Evolutionary conservation across 2,888 invertebrate genomes (phyloP).

Genomic region (Aethes cnicana): DNA sequence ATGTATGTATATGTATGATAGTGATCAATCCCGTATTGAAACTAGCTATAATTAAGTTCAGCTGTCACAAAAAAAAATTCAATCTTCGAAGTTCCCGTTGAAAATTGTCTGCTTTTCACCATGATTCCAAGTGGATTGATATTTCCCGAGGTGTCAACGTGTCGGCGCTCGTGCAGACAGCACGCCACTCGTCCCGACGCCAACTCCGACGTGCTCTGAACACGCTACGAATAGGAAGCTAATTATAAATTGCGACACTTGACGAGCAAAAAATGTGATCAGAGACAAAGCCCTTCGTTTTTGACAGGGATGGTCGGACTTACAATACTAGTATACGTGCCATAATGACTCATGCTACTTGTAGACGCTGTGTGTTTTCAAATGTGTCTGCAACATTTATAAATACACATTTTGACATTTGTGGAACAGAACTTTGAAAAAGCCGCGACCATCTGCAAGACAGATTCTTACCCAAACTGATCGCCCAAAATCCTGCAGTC

Average conservation of each 20-base stretch:
- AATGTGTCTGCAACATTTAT: no score
- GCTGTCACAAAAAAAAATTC: no score
- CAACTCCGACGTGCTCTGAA: constrained; percentile 52
- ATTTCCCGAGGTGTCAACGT: constrained; percentile 39
- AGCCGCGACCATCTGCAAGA: constrained; percentile 70
- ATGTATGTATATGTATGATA: no score
- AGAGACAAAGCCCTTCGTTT: not conserved
- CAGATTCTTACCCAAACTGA: constrained; percentile 62
- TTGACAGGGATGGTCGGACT: no score
- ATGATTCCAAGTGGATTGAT: not conserved
- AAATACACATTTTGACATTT: constrained; percentile 52
- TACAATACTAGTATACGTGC: no score
- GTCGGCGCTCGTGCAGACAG: constrained; percentile 36
- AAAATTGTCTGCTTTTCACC: not conserved
- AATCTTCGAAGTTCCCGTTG: no score
- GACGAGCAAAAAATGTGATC: not conserved
- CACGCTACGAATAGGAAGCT: constrained; percentile 28
- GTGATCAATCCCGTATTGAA: no score
- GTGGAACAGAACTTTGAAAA: constrained; percentile 65
- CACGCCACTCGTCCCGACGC: constrained; percentile 36
- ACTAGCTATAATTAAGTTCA: no score
- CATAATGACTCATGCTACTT: no score
- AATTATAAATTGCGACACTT: constrained; percentile 15
- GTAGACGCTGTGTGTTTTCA: no score
- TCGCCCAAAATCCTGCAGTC: constrained; percentile 72